Conservation (phyloP, 2,113 vertebrate genomes). For the Toxotes chatareus region DNA sequence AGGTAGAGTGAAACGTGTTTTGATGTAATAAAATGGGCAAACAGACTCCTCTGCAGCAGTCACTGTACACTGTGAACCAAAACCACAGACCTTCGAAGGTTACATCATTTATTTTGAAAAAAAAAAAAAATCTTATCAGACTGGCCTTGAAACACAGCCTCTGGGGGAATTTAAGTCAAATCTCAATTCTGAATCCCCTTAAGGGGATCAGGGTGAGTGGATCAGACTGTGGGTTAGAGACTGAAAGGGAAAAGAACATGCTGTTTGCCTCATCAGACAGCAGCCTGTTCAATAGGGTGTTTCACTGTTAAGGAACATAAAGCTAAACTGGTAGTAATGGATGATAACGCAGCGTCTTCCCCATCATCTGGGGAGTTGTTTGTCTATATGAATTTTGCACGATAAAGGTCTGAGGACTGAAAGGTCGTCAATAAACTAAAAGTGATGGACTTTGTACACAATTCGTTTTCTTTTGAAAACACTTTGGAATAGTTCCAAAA, state of each 20-base stretch:
- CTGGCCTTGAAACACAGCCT: constrained; percentile 13
- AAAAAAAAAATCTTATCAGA: not conserved
- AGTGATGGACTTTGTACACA: not conserved
- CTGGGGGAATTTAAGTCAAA: constrained; percentile 40
- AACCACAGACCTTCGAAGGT: constrained; percentile 6
- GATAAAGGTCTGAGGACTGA: not conserved
- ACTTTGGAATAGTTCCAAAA: too few relatives aligned
- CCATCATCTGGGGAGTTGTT: not conserved
- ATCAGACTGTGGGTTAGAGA: constrained; percentile 30
- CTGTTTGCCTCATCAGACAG: constrained; percentile 4
- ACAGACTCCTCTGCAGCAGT: not conserved
- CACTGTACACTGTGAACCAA: not conserved
- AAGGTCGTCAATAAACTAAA: not conserved
- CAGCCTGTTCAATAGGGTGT: constrained; percentile 20
- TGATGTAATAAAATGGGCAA: not conserved
- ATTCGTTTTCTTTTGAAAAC: not conserved
- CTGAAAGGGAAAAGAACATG: constrained; percentile 24
- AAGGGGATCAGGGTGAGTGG: constrained; percentile 41
- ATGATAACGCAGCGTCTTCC: not conserved
- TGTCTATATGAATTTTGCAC: not conserved
- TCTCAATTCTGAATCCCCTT: constrained; percentile 47
- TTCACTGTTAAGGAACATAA: constrained; percentile 17
- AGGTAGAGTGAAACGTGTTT: not conserved
- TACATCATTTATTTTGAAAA: constrained; percentile 20
- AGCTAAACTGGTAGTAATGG: not conserved